Conservation (phyloP, 2,113 vertebrate genomes). For the Leucopternis melanops region DNA sequence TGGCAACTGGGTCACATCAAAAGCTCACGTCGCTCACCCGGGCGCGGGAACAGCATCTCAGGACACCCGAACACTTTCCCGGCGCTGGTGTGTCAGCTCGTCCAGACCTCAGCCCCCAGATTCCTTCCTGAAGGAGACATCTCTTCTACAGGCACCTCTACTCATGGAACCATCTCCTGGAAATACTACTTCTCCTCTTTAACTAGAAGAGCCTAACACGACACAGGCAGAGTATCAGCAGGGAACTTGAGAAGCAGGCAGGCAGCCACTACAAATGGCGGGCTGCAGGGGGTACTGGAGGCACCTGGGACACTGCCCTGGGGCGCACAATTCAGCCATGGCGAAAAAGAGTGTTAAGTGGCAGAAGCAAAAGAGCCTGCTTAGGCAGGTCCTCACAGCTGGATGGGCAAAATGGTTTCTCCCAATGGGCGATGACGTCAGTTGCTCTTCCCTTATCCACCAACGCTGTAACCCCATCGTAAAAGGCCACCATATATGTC, state of each 20-base stretch:
- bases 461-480: no score
- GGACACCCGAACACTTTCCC: not conserved
- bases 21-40: fast-evolving
- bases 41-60: not conserved
- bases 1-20: not conserved
- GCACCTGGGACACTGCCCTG: fast-evolving
- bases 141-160: not conserved
- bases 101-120: not conserved
- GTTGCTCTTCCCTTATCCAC: no score
- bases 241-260: not conserved
- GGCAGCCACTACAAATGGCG: fast-evolving
- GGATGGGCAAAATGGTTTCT: not conserved
- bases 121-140: no score
- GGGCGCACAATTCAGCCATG: not conserved
- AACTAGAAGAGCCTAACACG: not conserved
- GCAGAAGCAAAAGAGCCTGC: not conserved
- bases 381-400: not conserved
- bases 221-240: fast-evolving
- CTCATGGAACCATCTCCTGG: not conserved
- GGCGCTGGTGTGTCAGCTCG: fast-evolving
- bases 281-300: not conserved
- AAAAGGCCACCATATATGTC: no score
- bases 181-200: not conserved
- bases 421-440: not conserved
- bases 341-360: not conserved